Percentiles rank a stretch among this genome's conserved stretches.
These are phyloP conservation scores for Gambelia wislizenii DNA, from an alignment of 2,797 vertebrate genomes.

Conservation along the genomic window DNA sequence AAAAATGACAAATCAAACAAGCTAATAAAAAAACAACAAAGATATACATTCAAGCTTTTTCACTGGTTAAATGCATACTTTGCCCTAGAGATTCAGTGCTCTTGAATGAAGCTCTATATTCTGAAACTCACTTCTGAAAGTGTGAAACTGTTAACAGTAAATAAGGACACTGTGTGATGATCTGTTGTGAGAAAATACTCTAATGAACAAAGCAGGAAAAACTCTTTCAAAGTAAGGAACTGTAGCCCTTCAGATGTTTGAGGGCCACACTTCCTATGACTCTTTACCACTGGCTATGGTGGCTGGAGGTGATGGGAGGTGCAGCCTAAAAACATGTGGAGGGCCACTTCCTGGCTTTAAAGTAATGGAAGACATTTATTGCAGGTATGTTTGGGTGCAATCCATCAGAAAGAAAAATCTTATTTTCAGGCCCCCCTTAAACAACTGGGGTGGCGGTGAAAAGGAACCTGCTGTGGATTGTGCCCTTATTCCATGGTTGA, in stretches of 20 bases:
- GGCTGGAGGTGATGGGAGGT: neutral
- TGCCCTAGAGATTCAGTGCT: conserved; percentile 43
- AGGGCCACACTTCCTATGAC: neutral
- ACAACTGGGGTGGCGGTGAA: neutral
- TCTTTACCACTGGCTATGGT: neutral
- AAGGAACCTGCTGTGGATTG: conserved; percentile 9
- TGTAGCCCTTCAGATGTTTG: too few relatives aligned
- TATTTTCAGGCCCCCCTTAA: neutral
- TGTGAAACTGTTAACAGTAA: conserved; percentile 49
- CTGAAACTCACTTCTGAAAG: conserved; percentile 30
- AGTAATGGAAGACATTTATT: conserved; percentile 61
- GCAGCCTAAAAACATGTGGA: neutral
- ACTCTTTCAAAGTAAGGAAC: neutral
- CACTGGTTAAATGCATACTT: conserved; percentile 42
- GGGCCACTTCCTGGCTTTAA: conserved; percentile 44
- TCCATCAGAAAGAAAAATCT: neutral
- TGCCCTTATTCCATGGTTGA: conserved; percentile 44
- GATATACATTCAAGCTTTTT: neutral
- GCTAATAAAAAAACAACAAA: neutral
- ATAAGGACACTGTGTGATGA: conserved; percentile 31
- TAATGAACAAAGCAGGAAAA: conserved; percentile 18
- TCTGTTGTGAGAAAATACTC: conserved; percentile 42
- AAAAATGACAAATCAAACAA: conserved; percentile 37
- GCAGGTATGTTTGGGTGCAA: neutral
- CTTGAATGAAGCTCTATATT: conserved; percentile 38